Evolutionary conservation across 1,140 invertebrate genomes (phyloP).

Genomic region (Oedothorax gibbosus): DNA sequence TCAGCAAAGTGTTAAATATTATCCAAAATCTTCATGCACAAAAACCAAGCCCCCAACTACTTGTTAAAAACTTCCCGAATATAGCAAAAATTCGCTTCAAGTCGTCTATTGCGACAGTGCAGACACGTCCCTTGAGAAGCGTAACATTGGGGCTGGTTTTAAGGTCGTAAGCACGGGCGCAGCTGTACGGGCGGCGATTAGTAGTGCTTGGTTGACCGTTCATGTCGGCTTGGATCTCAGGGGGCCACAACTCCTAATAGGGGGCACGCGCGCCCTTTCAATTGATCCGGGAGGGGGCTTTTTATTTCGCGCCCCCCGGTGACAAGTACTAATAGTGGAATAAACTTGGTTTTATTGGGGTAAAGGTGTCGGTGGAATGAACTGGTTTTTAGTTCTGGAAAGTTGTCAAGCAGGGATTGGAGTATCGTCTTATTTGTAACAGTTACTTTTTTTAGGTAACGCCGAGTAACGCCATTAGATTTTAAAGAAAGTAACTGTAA

Average conservation of each 20-base stretch:
- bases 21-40: neutral
- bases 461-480: too few relatives aligned
- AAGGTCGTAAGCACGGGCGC: conserved; percentile 55
- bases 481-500: too few relatives aligned
- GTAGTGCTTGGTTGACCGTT: conserved; percentile 56
- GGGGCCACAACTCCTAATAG: conserved; percentile 42
- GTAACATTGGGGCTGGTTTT: conserved; percentile 47
- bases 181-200: conserved; percentile 54
- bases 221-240: conserved; percentile 43
- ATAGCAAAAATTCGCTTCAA: neutral
- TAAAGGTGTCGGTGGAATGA: too few relatives aligned
- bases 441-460: too few relatives aligned
- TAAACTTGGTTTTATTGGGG: too few relatives aligned
- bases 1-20: too few relatives aligned
- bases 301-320: neutral
- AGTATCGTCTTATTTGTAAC: too few relatives aligned
- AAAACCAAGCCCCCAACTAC: neutral
- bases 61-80: neutral
- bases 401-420: too few relatives aligned
- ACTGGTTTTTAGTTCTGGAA: too few relatives aligned
- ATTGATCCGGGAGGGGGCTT: conserved; percentile 4
- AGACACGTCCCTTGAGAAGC: conserved; percentile 24
- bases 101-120: neutral
- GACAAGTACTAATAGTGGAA: conserved; percentile 20
- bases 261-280: conserved; percentile 37